These are phyloP conservation scores for Chelonoidis abingdonii DNA, from an alignment of 2,113 vertebrate genomes.

Conservation along the genomic window DNA sequence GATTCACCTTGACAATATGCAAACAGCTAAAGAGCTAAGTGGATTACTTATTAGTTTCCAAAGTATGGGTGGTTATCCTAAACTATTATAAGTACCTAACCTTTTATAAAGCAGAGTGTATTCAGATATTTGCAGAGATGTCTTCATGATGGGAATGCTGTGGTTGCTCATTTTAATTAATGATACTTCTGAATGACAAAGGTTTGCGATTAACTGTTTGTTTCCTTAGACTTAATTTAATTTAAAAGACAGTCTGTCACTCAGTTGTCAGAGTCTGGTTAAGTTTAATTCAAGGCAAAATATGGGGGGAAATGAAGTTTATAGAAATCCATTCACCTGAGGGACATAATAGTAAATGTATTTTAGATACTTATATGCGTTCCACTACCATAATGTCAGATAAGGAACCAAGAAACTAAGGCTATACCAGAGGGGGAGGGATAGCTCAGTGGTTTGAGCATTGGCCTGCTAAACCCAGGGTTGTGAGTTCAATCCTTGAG, in stretches of 20 bases:
- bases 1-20: not conserved
- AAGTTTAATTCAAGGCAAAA: not conserved
- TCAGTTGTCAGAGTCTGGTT: not conserved
- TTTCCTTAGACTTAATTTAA: not conserved
- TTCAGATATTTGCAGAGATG: not conserved
- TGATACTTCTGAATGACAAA: not conserved
- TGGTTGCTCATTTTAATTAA: not conserved
- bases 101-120: not conserved
- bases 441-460: too few species aligned
- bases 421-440: too few species aligned
- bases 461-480: too few species aligned
- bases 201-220: not conserved
- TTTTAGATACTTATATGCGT: not conserved
- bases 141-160: not conserved
- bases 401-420: not conserved
- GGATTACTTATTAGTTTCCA: not conserved
- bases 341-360: not conserved
- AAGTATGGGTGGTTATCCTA: not conserved
- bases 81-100: not conserved
- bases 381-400: not conserved
- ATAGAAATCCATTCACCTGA: not conserved
- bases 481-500: too few species aligned
- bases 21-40: conserved; percentile 9
- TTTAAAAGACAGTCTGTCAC: not conserved
- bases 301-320: not conserved